A percentile compares a stretch with the other conserved stretches of the same genome.
Conservation (phyloP, 2,797 vertebrate species). For the Danio tinwini region DNA sequence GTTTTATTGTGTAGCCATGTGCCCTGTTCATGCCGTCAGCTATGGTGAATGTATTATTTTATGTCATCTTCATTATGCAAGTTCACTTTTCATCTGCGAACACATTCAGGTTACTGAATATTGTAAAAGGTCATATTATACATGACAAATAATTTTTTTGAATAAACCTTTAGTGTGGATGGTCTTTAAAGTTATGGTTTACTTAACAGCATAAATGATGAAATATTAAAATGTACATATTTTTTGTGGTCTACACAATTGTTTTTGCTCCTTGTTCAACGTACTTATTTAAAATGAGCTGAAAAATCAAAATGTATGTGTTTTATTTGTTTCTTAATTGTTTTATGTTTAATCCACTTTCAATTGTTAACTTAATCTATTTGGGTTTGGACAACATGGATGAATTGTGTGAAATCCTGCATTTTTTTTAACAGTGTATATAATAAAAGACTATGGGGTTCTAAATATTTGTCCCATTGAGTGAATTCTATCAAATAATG, state of each 20-base stretch:
- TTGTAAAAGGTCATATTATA: slow-evolving; percentile 22
- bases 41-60: not conserved
- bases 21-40: not conserved
- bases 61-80: slow-evolving; percentile 24
- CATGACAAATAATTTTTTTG: not conserved
- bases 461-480: not conserved
- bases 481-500: no score
- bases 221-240: no score
- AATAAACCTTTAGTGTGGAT: not conserved
- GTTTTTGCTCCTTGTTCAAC: no score
- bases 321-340: no score
- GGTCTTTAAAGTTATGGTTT: not conserved
- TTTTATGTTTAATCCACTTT: no score
- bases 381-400: no score
- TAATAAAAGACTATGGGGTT: not conserved
- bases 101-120: slow-evolving; percentile 4
- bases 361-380: no score
- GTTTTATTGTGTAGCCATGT: not conserved
- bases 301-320: no score
- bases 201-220: not conserved
- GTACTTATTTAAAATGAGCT: no score
- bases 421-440: not conserved
- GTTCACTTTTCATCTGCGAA: not conserved
- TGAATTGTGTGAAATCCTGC: no score
- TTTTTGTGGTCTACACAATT: no score